Evolutionary conservation across 2,797 vertebrate species (phyloP).

Genomic region (Lates japonicus): DNA sequence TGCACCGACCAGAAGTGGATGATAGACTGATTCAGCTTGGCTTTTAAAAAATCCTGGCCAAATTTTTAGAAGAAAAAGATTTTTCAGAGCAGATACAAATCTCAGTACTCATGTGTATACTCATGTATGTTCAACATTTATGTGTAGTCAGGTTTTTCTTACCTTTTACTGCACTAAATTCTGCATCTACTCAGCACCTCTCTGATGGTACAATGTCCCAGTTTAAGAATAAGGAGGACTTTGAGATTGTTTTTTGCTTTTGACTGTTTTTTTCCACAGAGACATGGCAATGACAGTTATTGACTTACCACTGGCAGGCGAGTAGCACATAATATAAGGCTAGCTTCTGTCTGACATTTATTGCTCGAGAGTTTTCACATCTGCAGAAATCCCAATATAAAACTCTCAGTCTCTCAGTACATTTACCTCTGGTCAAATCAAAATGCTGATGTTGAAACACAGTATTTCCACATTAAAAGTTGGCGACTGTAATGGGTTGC

Average conservation of each 20-base stretch:
- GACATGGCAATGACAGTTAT: conserved; percentile 39
- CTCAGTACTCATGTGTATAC: not conserved
- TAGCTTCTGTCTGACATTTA: conserved; percentile 34
- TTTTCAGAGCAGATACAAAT: not conserved
- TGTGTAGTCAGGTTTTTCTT: not conserved
- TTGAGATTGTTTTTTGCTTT: conserved; percentile 33
- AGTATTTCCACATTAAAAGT: conserved; percentile 25
- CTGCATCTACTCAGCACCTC: not conserved
- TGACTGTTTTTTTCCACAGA: conserved; percentile 32
- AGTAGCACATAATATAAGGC: conserved; percentile 6
- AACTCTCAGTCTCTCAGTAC: conserved; percentile 1
- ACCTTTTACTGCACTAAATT: conserved; percentile 8
- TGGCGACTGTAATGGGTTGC: not conserved
- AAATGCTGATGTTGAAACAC: conserved; percentile 28
- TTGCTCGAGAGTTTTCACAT: conserved; percentile 43
- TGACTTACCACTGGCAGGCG: conserved; percentile 33
- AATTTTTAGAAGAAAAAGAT: not conserved
- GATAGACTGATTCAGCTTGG: not conserved
- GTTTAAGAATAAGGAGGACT: conserved; percentile 19
- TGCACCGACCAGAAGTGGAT: not conserved
- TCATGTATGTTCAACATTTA: not conserved
- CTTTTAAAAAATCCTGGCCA: not conserved
- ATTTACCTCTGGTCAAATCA: not conserved
- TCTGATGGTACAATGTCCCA: conserved; percentile 31
- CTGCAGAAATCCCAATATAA: conserved; percentile 33